Percentiles rank a stretch among this genome's conserved stretches.
Conservation (phyloP, 2,797 vertebrate species). For the Megalops cyprinoides region DNA sequence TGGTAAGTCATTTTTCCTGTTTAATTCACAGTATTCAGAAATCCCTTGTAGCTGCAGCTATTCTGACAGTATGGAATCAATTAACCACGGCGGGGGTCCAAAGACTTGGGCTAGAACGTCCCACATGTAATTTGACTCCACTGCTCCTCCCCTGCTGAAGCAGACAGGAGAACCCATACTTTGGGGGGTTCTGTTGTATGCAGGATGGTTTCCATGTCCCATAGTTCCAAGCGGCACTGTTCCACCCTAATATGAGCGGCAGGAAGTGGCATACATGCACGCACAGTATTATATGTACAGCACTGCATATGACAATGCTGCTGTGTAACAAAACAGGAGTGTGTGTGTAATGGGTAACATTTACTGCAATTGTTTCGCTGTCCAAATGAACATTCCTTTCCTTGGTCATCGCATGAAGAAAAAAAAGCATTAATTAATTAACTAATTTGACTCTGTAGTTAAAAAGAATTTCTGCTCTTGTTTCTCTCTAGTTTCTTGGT, state of each 20-base stretch:
- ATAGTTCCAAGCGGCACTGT: background rate
- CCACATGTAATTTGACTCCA: background rate
- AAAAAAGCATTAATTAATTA: background rate
- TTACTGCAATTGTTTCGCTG: background rate
- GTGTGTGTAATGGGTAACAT: background rate
- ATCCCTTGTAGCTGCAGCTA: background rate
- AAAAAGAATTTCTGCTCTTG: conserved; percentile 3
- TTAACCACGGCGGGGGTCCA: conserved; percentile 3
- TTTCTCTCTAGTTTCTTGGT: conserved; percentile 36
- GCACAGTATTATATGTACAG: background rate
- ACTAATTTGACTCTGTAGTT: background rate
- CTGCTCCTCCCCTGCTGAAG: background rate
- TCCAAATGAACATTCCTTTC: background rate
- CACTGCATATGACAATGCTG: background rate
- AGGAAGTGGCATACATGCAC: background rate
- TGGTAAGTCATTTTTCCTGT: background rate
- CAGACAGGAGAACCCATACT: background rate
- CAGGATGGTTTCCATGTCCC: background rate
- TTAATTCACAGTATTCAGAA: conserved; percentile 1
- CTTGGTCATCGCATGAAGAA: background rate
- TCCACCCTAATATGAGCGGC: background rate
- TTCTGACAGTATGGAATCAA: conserved; percentile 22
- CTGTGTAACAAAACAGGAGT: background rate
- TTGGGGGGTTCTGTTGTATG: background rate
- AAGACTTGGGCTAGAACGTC: background rate